phyloP scores from a whole-genome alignment of 2,888 invertebrate genomes.

The Lymantria dispar region DNA sequence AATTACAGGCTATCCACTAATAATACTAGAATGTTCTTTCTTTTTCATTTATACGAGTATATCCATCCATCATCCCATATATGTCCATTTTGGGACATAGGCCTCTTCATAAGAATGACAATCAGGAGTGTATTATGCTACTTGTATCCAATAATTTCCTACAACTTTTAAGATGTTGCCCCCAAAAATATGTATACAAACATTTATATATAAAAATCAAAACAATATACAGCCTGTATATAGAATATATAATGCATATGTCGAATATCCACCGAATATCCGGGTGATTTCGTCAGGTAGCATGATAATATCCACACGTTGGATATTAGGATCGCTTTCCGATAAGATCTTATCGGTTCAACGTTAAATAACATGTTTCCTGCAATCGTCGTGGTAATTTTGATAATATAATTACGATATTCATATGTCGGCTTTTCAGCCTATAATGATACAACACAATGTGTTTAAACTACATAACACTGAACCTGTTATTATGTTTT shows the following conservation, averaged over 20 bases:
- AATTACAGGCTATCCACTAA: no score
- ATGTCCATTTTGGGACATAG: no score
- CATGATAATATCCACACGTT: slow-evolving; percentile 80
- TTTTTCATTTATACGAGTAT: no score
- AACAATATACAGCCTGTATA: slow-evolving; percentile 40
- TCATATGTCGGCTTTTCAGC: slow-evolving; percentile 65
- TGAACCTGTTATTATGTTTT: slow-evolving; percentile 45
- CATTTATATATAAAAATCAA: no score
- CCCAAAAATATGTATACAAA: no score
- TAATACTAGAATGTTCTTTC: no score
- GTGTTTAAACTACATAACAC: slow-evolving; percentile 36
- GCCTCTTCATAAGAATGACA: no score
- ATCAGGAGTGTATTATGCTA: no score
- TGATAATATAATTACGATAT: slow-evolving; percentile 79
- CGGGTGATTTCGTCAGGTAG: slow-evolving; percentile 71
- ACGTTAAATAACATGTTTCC: slow-evolving; percentile 81
- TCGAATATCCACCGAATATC: slow-evolving; percentile 60
- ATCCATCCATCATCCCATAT: no score
- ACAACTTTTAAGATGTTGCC: no score
- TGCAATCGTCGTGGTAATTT: slow-evolving; percentile 78
- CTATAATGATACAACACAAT: slow-evolving; percentile 57
- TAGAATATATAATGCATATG: slow-evolving; percentile 47
- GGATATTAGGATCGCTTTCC: slow-evolving; percentile 66
- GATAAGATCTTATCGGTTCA: slow-evolving; percentile 76
- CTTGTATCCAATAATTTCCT: no score